Evolutionary conservation across 1,140 invertebrate genomes (phyloP), one percentile per base, ranked within the genome.

Genomic region (Lepidotrigona ventralis): DNA sequence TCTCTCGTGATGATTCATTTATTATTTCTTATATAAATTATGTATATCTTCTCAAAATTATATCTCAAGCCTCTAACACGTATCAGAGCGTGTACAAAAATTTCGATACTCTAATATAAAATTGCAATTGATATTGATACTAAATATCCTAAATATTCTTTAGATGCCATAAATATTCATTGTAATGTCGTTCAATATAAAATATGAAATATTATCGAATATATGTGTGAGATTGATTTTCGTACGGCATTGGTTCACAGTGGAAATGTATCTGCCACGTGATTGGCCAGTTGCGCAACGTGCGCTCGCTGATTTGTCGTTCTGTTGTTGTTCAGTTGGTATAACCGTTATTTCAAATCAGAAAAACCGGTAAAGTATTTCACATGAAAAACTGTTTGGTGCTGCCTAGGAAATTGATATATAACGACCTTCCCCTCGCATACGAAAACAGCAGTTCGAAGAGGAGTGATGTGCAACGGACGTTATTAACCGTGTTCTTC

Each of bases 281-380:
- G 69, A 85, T 89, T 90, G 85, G 88, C 64, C n/a, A 2, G 15
- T 87, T 68, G 21, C n/a, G 74, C 46, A 81, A 85, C 39, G 14
- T 39, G 3, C 19, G 14, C 0, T 0, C 56, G 53, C 23, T 71
- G 81, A 86, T 85, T 89, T 76, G 74, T 46, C 17, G 19, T 21
- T 46, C 21, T 26, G 5, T 64, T 46, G 5, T 33, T 9, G 26
- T 64, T 29, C 53, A 53, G 51, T 6, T 64, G 68, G n/a, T 39
- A 14, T 86, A 91, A 91, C 90, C 83, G 90, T 88, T 87, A 63
- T 90, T 90, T 90, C 72, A 86, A 90, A 90, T 84, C 39, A 26
- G 33, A 82, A 85, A 77, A 86, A 88, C 84, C 85, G 89, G 70
- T 81, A 26, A 19, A 70, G 33, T 39, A 15, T 76, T 79, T 26